phyloP scores from a whole-genome alignment of 1,140 invertebrate species.

The Mycetomoellerius zeteki region DNA sequence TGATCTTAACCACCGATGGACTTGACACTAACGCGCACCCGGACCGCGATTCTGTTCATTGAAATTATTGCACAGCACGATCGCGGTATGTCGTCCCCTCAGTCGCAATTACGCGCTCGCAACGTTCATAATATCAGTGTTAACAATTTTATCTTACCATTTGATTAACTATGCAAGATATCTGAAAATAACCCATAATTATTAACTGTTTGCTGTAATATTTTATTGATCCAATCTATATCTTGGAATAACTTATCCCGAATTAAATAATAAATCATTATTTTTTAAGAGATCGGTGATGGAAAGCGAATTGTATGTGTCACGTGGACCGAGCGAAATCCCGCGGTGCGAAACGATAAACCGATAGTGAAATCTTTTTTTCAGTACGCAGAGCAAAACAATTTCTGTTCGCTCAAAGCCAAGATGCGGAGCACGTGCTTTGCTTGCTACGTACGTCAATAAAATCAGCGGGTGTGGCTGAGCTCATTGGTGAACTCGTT shows the following conservation, averaged over 20 bases:
- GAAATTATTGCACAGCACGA: slow-evolving; percentile 20
- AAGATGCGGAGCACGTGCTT: slow-evolving; percentile 68
- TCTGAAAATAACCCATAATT: not conserved
- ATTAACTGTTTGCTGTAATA: not conserved
- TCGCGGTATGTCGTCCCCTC: not conserved
- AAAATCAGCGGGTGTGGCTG: slow-evolving; percentile 75
- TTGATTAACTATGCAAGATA: not conserved
- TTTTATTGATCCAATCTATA: not conserved
- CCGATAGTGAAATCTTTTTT: slow-evolving; percentile 61
- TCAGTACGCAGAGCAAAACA: slow-evolving; percentile 53
- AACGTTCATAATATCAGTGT: slow-evolving; percentile 12
- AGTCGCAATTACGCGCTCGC: not conserved
- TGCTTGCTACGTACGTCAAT: slow-evolving; percentile 73
- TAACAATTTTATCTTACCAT: slow-evolving; percentile 27
- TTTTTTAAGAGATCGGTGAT: slow-evolving; percentile 1
- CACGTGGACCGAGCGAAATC: slow-evolving; percentile 31
- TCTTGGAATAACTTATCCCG: not conserved
- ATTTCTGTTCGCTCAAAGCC: slow-evolving; percentile 67
- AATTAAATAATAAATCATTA: slow-evolving; percentile 15
- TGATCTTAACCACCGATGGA: slow-evolving; percentile 52
- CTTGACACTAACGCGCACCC: slow-evolving; percentile 17
- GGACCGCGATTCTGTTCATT: slow-evolving; percentile 11
- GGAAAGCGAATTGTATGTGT: not conserved
- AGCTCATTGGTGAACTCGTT: slow-evolving; percentile 69
- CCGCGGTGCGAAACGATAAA: slow-evolving; percentile 56